Conservation (phyloP, 2,113 vertebrate genomes). For the Pheucticus melanocephalus region DNA sequence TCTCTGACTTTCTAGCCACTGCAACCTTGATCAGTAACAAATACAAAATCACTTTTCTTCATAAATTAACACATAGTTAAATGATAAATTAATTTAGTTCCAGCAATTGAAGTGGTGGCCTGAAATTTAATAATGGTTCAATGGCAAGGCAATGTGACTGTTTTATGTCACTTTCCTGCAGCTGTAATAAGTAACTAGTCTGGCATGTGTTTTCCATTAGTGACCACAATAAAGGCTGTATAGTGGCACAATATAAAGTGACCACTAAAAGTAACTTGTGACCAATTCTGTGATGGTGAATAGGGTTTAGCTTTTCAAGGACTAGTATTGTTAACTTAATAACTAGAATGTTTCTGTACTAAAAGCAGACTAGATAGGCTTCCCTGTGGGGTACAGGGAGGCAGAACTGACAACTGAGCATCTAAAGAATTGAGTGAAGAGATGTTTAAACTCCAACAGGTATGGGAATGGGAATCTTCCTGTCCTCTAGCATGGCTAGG, state of each 20-base stretch:
- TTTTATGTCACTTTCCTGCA: constrained; percentile 61
- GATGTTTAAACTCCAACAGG: not conserved
- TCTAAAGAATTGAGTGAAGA: not conserved
- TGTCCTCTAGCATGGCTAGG: not conserved
- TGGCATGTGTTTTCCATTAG: constrained; percentile 67
- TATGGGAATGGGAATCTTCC: not conserved
- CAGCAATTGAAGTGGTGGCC: constrained; percentile 54
- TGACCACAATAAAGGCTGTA: constrained; percentile 56
- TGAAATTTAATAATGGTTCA: constrained; percentile 55
- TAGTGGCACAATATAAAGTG: not conserved
- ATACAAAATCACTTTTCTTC: constrained; percentile 39
- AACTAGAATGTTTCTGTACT: not conserved
- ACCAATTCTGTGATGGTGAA: not conserved
- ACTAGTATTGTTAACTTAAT: not conserved
- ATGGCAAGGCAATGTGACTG: constrained; percentile 17
- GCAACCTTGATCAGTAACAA: not conserved
- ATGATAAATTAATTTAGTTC: constrained; percentile 69
- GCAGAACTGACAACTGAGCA: not conserved
- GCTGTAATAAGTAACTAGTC: constrained; percentile 39
- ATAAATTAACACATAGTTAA: constrained; percentile 66
- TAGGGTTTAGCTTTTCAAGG: not conserved
- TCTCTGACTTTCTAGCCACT: not conserved
- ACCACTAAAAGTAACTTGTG: not conserved
- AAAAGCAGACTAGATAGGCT: not conserved
- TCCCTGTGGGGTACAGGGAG: not conserved